Conservation (phyloP, 2,888 invertebrate species). For the Spodoptera picta region DNA sequence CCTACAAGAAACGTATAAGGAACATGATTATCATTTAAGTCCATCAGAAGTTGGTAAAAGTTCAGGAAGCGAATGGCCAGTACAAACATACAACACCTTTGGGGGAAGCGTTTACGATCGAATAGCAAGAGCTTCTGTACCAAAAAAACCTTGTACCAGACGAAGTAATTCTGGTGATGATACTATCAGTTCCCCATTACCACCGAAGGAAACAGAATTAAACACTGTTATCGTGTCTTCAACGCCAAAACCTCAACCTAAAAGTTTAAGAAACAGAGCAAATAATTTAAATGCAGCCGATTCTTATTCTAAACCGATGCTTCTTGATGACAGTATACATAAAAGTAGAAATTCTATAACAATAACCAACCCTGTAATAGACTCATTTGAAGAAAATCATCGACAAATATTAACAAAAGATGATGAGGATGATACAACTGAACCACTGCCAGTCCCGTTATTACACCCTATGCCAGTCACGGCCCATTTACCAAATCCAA, state of each 20-base stretch:
- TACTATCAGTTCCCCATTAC: constrained; percentile 1
- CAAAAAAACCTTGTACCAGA: constrained; percentile 53
- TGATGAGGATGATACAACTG: constrained; percentile 5
- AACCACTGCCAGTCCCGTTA: neutral
- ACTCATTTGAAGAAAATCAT: constrained; percentile 35
- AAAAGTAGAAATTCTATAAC: constrained; percentile 15
- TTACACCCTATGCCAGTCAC: no score
- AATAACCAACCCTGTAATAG: constrained; percentile 34
- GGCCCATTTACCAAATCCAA: neutral
- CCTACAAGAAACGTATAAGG: constrained; percentile 24
- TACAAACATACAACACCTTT: constrained; percentile 21
- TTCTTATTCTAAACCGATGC: neutral
- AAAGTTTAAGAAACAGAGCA: constrained; percentile 28
- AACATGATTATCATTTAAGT: constrained; percentile 16
- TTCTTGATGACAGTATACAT: constrained; percentile 4
- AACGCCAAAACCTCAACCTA: constrained; percentile 35
- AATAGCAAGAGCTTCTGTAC: constrained; percentile 9
- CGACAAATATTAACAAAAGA: constrained; percentile 36
- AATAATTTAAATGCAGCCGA: constrained; percentile 1
- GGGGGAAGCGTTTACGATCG: constrained; percentile 35
- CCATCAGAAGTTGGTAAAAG: constrained; percentile 9
- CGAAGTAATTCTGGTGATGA: constrained; percentile 35
- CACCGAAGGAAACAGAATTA: no score
- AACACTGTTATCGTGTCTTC: no score
- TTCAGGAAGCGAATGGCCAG: constrained; percentile 12